Conservation (phyloP, 2,888 invertebrate species). For the Azorinus chamasolen region DNA sequence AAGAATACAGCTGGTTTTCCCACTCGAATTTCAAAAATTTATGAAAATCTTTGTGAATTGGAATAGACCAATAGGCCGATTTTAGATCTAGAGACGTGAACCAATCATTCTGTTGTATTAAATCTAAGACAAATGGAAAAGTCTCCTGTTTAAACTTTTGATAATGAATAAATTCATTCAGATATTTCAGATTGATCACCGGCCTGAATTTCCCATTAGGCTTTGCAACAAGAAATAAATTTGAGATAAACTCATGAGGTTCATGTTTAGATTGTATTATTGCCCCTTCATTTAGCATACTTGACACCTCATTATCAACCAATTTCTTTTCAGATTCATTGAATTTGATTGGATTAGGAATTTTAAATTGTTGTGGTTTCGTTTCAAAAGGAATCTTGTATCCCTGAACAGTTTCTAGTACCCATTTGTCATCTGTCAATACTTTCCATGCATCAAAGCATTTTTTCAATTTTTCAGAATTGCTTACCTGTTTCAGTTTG, state of each 20-base stretch:
- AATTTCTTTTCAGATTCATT: background rate
- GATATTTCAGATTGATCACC: no score
- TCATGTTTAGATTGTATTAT: conserved; percentile 9
- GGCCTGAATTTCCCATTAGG: no score
- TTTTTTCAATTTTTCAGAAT: no score
- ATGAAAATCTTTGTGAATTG: conserved; percentile 21
- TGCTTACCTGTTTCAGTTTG: no score
- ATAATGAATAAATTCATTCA: conserved; percentile 32
- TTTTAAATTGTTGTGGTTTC: background rate
- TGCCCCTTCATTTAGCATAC: conserved; percentile 2
- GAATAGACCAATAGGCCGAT: conserved; percentile 45
- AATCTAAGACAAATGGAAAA: conserved; percentile 12
- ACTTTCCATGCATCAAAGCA: conserved; percentile 10
- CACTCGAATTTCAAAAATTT: conserved; percentile 46
- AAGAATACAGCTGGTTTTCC: conserved; percentile 32
- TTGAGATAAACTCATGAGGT: conserved; percentile 7
- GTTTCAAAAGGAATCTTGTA: no score
- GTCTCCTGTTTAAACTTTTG: conserved; percentile 42
- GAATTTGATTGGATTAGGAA: conserved; percentile 21
- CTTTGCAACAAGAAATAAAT: no score
- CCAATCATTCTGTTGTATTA: conserved; percentile 15
- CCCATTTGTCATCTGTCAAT: conserved; percentile 24
- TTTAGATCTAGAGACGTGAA: conserved; percentile 44
- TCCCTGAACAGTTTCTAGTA: conserved; percentile 7
- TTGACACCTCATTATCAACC: background rate